A percentile compares a stretch with the other conserved stretches of the same genome.
phyloP scores from a whole-genome alignment of 1,140 invertebrate genomes.

The Drosophila simulans region DNA sequence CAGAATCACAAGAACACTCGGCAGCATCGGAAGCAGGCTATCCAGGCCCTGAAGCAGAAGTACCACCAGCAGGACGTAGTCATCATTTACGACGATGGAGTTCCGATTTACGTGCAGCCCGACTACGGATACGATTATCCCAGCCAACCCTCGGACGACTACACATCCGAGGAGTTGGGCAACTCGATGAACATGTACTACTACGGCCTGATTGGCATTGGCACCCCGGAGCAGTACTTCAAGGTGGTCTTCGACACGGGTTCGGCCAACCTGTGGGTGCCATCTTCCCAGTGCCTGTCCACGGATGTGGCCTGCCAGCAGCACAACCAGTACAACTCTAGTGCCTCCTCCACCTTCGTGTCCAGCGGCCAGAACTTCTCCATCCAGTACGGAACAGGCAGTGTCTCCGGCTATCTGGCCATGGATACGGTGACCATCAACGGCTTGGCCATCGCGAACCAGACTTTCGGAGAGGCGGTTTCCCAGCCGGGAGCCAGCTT shows the following conservation, averaged over 20 bases:
- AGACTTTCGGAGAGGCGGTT: constrained; percentile 98
- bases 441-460: constrained; percentile 88
- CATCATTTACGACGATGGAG: constrained; percentile 26
- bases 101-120: constrained; percentile 19
- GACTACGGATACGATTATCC: constrained; percentile 30
- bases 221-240: constrained; percentile 93
- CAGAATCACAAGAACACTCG: constrained; percentile 36
- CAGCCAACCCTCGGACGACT: constrained; percentile 39
- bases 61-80: constrained; percentile 37
- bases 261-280: constrained; percentile 73
- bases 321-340: constrained; percentile 70
- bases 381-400: constrained; percentile 73
- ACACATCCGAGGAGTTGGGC: constrained; percentile 43
- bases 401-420: constrained; percentile 60
- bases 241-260: constrained; percentile 76
- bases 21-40: constrained; percentile 30
- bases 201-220: constrained; percentile 94
- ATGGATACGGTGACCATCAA: constrained; percentile 85
- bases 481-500: constrained; percentile 95
- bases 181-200: constrained; percentile 72
- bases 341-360: constrained; percentile 63
- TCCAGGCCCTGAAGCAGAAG: constrained; percentile 53
- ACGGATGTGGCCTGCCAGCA: constrained; percentile 66
- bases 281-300: constrained; percentile 55
- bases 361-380: constrained; percentile 58